phyloP scores from a whole-genome alignment of 2,888 invertebrate genomes.

The Idaea biselata region DNA sequence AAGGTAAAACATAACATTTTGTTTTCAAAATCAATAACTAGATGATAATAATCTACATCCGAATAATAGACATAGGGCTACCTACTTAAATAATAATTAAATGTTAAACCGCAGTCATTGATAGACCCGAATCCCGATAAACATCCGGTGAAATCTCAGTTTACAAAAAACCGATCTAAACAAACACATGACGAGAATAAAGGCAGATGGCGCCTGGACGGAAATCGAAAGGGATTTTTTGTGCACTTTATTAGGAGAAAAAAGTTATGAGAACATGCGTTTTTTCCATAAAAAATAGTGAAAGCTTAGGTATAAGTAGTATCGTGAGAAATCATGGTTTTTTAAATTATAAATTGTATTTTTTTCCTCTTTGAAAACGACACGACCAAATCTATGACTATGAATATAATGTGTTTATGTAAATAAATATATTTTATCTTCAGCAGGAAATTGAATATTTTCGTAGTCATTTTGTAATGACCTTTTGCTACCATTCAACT shows the following conservation, averaged over 20 bases:
- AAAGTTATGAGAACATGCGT: constrained; percentile 54
- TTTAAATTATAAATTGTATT: constrained; percentile 10
- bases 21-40: constrained; percentile 9
- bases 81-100: constrained; percentile 51
- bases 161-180: constrained; percentile 63
- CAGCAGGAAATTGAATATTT: too few relatives aligned
- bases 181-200: constrained; percentile 69
- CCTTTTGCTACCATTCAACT: too few relatives aligned
- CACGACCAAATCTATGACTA: constrained; percentile 9
- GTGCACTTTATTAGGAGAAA: constrained; percentile 48
- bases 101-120: constrained; percentile 52
- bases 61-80: constrained; percentile 21
- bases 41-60: constrained; percentile 25
- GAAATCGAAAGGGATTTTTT: constrained; percentile 78
- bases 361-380: constrained; percentile 9
- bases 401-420: too few relatives aligned
- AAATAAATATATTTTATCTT: too few relatives aligned
- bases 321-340: constrained; percentile 40
- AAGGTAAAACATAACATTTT: background rate
- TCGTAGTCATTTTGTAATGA: too few relatives aligned
- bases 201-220: constrained; percentile 76
- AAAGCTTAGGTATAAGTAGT: constrained; percentile 51
- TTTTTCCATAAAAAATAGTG: constrained; percentile 49
- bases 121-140: constrained; percentile 33
- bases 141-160: constrained; percentile 71